These are phyloP conservation scores for Cotesia congregata DNA, from an alignment of 2,888 invertebrate species.

Conservation along the genomic window DNA sequence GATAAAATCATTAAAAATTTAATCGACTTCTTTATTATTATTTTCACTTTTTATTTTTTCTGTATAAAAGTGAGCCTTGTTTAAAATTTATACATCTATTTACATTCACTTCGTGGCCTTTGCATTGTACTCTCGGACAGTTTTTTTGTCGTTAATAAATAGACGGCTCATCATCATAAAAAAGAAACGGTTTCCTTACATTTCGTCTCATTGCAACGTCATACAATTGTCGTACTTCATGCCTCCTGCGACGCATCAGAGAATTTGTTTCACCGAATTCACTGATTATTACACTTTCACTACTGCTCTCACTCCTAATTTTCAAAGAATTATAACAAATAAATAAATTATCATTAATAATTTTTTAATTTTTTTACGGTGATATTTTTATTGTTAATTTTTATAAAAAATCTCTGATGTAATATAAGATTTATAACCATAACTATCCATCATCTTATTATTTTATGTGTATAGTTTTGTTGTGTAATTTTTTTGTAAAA, in stretches of 20 bases:
- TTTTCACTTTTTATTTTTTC: neutral
- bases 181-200: slow-evolving; percentile 53
- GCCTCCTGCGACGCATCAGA: slow-evolving; percentile 45
- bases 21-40: neutral
- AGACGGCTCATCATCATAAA: slow-evolving; percentile 56
- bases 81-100: neutral
- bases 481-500: slow-evolving; percentile 3
- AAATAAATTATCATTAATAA: too few species aligned
- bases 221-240: slow-evolving; percentile 47
- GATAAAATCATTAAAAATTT: neutral
- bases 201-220: slow-evolving; percentile 44
- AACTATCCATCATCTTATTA: neutral
- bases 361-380: too few species aligned
- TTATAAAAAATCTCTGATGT: slow-evolving; percentile 17
- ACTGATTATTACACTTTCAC: slow-evolving; percentile 44
- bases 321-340: neutral
- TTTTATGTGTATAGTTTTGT: neutral
- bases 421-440: neutral
- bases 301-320: slow-evolving; percentile 52
- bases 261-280: slow-evolving; percentile 51
- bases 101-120: slow-evolving; percentile 13
- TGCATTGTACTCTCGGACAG: slow-evolving; percentile 1
- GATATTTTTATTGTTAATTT: neutral
- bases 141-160: slow-evolving; percentile 51
- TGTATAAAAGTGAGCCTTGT: neutral